Base-by-base conservation (phyloP, 2,113 vertebrate genomes). In the Etia nguti region DNA sequence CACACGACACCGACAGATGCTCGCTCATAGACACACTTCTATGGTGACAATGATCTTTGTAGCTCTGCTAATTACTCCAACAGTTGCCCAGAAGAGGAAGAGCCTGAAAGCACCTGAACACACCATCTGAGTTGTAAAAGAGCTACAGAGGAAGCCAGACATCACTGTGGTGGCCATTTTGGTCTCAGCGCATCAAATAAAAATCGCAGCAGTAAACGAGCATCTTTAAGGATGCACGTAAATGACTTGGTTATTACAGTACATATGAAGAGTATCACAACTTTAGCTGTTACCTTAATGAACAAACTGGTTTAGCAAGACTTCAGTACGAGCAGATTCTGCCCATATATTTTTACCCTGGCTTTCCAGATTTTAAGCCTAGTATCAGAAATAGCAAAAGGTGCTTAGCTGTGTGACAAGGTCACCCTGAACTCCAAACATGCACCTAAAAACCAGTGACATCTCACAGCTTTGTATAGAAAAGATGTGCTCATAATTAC, bases 61-160 rank as follows among this genome's bases (percentile, higher is more conserved):
- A 77, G 82, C 84, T 73, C 16, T 55, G 84, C 43, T 77, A 55
- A 43, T 81, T 54, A 77, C 31, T 50, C 41, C 13, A 22, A 77
- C 77, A 80, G 15, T 24, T 29, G 55, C 82, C 54, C 13, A 52
- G 62, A 88, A 73, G 82, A 92, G 81, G 60, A 86, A 65, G 55
- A 83, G 79, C 46, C 26, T 81, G 29, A 79, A 13, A 56, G 43
- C 59, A 86, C 86, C 89, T 86, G 79, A 86, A 81, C 36, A 6
- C 70, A 86, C 34, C 41, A 73, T 46, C 0, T 34, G 81, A 68
- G 80, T 29, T 52, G 5, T 8, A 83, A 43, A 75, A 54, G 36
- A 86, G 70, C 34, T 6, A 68, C 81, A 82, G 77, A 87, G 73
- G 83, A 88, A 83, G 83, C 73, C 48, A 65, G 81, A 87, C 62